Percentiles rank a stretch among this genome's conserved stretches.
Evolutionary conservation across 1,140 invertebrate genomes (phyloP).

Genomic region (Drosophila lowei): DNA sequence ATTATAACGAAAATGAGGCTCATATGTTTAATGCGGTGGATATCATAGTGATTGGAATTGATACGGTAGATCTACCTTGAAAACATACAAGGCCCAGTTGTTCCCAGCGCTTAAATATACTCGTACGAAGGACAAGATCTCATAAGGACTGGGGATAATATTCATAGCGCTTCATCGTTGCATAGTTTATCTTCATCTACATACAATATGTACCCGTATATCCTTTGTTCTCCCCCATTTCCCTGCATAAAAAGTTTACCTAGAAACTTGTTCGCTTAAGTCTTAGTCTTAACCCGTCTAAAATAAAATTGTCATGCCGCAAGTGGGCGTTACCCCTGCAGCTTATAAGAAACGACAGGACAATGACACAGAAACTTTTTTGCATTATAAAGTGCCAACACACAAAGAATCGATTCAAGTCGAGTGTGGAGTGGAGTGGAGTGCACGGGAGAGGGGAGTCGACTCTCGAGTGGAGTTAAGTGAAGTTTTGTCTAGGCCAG

Average conservation of each 20-base stretch:
- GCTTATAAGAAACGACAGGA: slow-evolving; percentile 35
- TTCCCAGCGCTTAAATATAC: too few relatives aligned
- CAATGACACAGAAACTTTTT: slow-evolving; percentile 56
- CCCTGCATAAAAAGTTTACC: neutral
- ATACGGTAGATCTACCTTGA: too few relatives aligned
- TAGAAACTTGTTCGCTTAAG: slow-evolving; percentile 14
- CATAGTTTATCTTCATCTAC: too few relatives aligned
- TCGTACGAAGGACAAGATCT: too few relatives aligned
- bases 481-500: slow-evolving; percentile 24
- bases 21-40: too few relatives aligned
- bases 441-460: neutral
- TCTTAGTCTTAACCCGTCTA: neutral
- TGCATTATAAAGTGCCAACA: slow-evolving; percentile 39
- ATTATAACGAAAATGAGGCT: too few relatives aligned
- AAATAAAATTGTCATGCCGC: slow-evolving; percentile 22
- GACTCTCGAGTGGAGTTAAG: slow-evolving; percentile 3
- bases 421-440: slow-evolving; percentile 1
- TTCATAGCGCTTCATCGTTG: too few relatives aligned
- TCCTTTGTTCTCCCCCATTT: too few relatives aligned
- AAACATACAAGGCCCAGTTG: too few relatives aligned
- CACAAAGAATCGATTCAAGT: slow-evolving; percentile 32
- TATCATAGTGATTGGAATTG: too few relatives aligned
- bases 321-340: slow-evolving; percentile 5
- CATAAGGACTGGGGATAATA: too few relatives aligned
- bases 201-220: too few relatives aligned